Conservation (phyloP, 2,113 vertebrate species). For the Atherinomorus stipes region DNA sequence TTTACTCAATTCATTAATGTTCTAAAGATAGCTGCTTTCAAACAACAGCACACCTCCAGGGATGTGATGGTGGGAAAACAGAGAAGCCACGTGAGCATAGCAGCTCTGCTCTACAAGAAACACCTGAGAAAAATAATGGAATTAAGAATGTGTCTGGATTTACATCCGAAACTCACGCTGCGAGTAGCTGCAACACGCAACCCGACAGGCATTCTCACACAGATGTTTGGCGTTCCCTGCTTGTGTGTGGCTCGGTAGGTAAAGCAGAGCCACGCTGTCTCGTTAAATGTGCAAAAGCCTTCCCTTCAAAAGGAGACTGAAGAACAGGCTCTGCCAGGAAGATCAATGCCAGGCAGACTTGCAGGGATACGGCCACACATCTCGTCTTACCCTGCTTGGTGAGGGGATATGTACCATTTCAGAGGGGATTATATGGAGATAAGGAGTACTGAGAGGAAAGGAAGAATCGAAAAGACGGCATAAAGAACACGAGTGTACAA, state of each 20-base stretch:
- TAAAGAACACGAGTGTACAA: neutral
- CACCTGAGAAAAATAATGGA: neutral
- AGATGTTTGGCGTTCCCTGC: slow-evolving; percentile 24
- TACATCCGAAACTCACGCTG: slow-evolving; percentile 25
- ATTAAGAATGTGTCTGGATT: slow-evolving; percentile 12
- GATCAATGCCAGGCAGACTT: slow-evolving; percentile 55
- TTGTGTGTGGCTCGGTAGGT: slow-evolving; percentile 15
- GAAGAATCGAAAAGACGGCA: neutral
- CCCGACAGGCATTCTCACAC: slow-evolving; percentile 30
- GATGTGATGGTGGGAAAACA: slow-evolving; percentile 41
- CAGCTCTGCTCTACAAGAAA: slow-evolving; percentile 27
- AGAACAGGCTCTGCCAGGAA: slow-evolving; percentile 28
- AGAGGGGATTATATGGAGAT: slow-evolving; percentile 35
- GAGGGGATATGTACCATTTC: slow-evolving; percentile 30
- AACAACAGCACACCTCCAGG: slow-evolving; percentile 49
- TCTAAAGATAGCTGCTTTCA: slow-evolving; percentile 59
- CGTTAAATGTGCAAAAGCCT: slow-evolving; percentile 44
- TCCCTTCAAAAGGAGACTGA: slow-evolving; percentile 37
- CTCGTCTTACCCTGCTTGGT: slow-evolving; percentile 34
- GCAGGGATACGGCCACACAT: slow-evolving; percentile 35
- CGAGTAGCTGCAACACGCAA: slow-evolving; percentile 18
- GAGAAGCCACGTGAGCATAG: neutral
- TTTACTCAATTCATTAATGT: slow-evolving; percentile 58
- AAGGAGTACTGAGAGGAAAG: neutral
- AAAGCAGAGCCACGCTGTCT: slow-evolving; percentile 25